Percentiles rank a stretch among this genome's conserved stretches.
These are phyloP conservation scores for Antigone vipio DNA, from an alignment of 2,113 vertebrate species.

Conservation along the genomic window DNA sequence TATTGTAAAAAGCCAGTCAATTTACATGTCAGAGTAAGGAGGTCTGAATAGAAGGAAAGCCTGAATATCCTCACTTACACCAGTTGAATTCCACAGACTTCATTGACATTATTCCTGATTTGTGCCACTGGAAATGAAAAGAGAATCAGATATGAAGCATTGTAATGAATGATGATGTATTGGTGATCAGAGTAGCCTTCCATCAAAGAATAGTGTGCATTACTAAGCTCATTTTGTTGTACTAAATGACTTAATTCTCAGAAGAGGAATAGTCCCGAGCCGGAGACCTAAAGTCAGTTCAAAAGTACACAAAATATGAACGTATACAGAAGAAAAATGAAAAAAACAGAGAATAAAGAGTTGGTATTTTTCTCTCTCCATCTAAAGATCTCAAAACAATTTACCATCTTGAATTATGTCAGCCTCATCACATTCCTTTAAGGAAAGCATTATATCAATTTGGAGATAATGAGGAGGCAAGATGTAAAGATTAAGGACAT, in stretches of 20 bases:
- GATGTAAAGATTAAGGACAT: neutral
- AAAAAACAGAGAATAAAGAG: neutral
- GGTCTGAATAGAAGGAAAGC: constrained; percentile 25
- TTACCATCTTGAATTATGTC: neutral
- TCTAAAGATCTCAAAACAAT: neutral
- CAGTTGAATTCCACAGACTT: neutral
- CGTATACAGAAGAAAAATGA: neutral
- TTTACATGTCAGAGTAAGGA: constrained; percentile 53
- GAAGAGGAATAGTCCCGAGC: neutral
- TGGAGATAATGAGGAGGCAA: neutral
- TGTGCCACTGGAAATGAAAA: neutral
- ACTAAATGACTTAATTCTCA: neutral
- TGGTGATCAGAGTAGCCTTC: constrained; percentile 35
- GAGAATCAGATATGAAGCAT: neutral
- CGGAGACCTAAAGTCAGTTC: neutral
- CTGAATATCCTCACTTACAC: neutral
- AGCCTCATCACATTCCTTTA: neutral
- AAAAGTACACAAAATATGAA: neutral
- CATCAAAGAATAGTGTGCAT: neutral
- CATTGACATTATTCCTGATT: neutral
- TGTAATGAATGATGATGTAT: neutral
- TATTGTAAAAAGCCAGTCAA: constrained; percentile 47
- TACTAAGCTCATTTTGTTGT: neutral
- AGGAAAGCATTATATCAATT: neutral
- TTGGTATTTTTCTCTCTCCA: neutral